Evolutionary conservation across 2,888 invertebrate species (phyloP).

Genomic region (Octonoba sinensis): DNA sequence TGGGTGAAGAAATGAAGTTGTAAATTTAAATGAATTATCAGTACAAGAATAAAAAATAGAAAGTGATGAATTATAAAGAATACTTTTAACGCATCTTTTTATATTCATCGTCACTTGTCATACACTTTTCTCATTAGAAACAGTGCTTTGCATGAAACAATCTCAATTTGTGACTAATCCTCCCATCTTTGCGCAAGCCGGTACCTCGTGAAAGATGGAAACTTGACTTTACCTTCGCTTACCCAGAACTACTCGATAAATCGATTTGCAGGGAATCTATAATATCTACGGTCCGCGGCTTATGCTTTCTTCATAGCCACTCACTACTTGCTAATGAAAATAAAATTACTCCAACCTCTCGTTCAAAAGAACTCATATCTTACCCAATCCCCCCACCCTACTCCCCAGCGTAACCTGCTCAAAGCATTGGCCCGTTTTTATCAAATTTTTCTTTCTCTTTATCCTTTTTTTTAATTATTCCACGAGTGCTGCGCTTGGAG

Average conservation of each 20-base stretch:
- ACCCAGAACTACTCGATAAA: conserved; percentile 37
- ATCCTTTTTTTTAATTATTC: not conserved
- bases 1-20: no score
- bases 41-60: no score
- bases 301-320: conserved; percentile 45
- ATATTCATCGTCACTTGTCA: no score
- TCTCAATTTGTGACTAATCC: not conserved
- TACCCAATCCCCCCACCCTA: not conserved
- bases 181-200: not conserved
- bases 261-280: conserved; percentile 45
- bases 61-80: no score
- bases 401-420: conserved; percentile 1
- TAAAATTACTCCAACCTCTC: conserved; percentile 49
- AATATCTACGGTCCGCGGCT: conserved; percentile 41
- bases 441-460: conserved; percentile 3
- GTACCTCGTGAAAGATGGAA: conserved; percentile 18
- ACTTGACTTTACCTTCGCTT: conserved; percentile 46
- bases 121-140: no score
- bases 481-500: not conserved
- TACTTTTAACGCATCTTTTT: no score
- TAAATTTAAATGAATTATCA: no score
- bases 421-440: not conserved
- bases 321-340: conserved; percentile 49
- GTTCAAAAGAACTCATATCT: conserved; percentile 18
- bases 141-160: no score